Base-by-base conservation (phyloP, 2,888 invertebrate genomes). In the Apantesis nais region DNA sequence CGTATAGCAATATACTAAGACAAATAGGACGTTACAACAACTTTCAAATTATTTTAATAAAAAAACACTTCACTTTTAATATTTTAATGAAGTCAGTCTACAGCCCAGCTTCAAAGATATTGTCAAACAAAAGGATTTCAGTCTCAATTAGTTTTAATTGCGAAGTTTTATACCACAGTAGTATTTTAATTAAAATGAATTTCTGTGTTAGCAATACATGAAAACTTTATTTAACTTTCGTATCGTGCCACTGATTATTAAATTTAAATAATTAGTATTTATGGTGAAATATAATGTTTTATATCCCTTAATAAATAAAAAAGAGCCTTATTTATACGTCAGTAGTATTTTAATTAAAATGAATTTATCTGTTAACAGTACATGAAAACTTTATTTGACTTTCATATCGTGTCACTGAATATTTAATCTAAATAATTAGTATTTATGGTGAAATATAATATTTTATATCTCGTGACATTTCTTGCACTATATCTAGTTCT, bases 141-240 rank as follows among this genome's bases (percentile, higher is more conserved):
- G 48, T 52, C 48, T n/a, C n/a, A 52, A 52, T 52, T 52, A n/a
- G n/a, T 52, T 52, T 52, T 52, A 52, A 52, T 52, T 52, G 48
- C 48, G n/a, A 52, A 52, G 48, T 52, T 52, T 52, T 52, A 22
- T 52, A n/a, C 48, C 48, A 52, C n/a, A 52, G n/a, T 52, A 9
- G 22, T 52, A 52, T 19, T 52, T 52, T 52, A 52, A 52, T 52
- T 52, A 52, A 52, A 52, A 22, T n/a, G 48, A 22, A 52, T 55
- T 55, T n/a, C 11, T n/a, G n/a, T 52, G 52, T n/a, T 9, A 11
- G 52, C 52, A 2, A 52, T 52, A 52, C n/a, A 52, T n/a, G n/a
- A 11, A 11, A 52, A 52, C n/a, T 52, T 52, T 25, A 12, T 25
- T 25, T 34, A 34, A 34, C 34, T 25, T 11, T 25, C 1, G 55